Evolutionary conservation across 2,113 vertebrate genomes (phyloP).

Genomic region (Lagenorhynchus albirostris): DNA sequence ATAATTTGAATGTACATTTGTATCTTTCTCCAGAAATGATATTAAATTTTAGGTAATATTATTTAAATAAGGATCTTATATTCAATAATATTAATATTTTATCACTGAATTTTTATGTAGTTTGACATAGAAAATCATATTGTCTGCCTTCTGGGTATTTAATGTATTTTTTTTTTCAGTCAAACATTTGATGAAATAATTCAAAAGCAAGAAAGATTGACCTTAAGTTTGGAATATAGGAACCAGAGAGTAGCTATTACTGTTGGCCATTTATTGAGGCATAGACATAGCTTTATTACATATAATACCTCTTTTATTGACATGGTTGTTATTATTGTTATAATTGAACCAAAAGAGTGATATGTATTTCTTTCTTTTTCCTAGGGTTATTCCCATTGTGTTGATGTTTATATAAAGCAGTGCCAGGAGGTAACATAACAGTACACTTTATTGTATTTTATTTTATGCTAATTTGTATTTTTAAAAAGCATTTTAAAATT

Average conservation of each 20-base stretch:
- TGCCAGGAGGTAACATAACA: slow-evolving; percentile 93
- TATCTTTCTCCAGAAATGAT: background rate
- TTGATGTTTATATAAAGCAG: slow-evolving; percentile 99
- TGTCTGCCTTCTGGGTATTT: background rate
- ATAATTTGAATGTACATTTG: background rate
- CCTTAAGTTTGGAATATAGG: background rate
- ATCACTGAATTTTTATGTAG: background rate
- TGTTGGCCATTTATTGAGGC: background rate
- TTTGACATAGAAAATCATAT: slow-evolving; percentile 9
- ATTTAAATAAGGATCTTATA: slow-evolving; percentile 24
- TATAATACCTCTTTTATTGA: background rate
- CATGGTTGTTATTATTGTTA: background rate
- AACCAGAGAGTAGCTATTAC: background rate
- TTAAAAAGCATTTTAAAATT: slow-evolving; percentile 37
- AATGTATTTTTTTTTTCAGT: background rate
- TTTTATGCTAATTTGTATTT: background rate
- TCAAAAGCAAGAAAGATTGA: slow-evolving; percentile 8
- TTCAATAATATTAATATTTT: slow-evolving; percentile 12
- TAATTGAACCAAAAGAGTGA: background rate
- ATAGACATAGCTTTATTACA: background rate
- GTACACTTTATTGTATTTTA: background rate
- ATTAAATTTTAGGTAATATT: slow-evolving; percentile 27
- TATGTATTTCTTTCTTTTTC: slow-evolving; percentile 58
- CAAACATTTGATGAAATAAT: background rate
- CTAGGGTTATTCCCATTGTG: slow-evolving; percentile 98